A percentile compares a stretch with the other conserved stretches of the same genome.
Evolutionary conservation across 2,113 vertebrate species (phyloP).

Genomic region (Sula dactylatra): DNA sequence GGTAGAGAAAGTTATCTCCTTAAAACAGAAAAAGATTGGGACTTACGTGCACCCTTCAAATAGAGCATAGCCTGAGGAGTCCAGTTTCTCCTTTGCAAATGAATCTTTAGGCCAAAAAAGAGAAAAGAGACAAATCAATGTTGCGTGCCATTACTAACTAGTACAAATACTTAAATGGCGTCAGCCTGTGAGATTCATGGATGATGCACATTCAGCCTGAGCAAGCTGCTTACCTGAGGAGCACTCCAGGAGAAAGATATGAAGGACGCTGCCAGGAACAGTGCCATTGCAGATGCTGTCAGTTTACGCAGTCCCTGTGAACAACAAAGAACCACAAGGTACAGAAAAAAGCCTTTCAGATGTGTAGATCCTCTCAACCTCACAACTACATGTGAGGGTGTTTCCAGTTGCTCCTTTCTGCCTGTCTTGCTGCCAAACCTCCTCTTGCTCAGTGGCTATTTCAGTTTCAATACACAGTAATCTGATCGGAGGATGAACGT

Average conservation of each 20-base stretch:
- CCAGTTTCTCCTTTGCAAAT: constrained; percentile 91
- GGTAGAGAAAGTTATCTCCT: background rate
- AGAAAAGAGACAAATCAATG: background rate
- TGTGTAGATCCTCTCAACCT: background rate
- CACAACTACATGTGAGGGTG: background rate
- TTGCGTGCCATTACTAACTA: background rate
- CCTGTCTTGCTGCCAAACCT: background rate
- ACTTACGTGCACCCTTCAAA: constrained; percentile 94
- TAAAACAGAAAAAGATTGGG: background rate
- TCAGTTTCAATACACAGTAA: background rate
- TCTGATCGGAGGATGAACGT: background rate
- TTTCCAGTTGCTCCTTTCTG: background rate
- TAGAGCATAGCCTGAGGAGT: constrained; percentile 96
- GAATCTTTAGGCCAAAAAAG: constrained; percentile 63
- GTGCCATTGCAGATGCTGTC: constrained; percentile 59
- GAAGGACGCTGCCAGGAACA: constrained; percentile 77
- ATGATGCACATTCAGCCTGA: background rate
- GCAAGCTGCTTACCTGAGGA: constrained; percentile 78
- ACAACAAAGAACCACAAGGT: background rate
- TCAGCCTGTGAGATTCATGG: background rate
- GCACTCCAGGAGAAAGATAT: constrained; percentile 72
- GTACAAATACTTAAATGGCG: background rate
- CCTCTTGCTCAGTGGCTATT: background rate
- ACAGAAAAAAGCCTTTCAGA: background rate
- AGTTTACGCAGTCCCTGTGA: constrained; percentile 73